Conservation (phyloP, 1,140 invertebrate genomes). For the Sarcophaga bullata region DNA sequence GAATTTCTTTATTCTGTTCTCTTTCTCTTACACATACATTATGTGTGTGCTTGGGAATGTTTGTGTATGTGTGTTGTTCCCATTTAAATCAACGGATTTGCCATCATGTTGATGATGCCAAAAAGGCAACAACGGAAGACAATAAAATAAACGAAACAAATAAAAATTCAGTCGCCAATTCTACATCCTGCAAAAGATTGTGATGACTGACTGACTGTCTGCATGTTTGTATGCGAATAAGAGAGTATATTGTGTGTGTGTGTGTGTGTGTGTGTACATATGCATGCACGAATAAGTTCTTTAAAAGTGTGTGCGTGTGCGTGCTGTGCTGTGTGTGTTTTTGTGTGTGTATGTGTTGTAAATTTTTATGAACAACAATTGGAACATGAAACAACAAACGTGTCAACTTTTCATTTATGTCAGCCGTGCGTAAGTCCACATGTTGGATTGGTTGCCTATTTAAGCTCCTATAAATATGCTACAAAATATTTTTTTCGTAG, state of each 20-base stretch:
- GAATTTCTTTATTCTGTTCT: too few relatives aligned
- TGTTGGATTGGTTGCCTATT: constrained; percentile 32
- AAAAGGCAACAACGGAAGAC: background rate
- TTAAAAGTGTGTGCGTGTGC: background rate
- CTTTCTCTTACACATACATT: too few relatives aligned
- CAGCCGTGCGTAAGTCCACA: constrained; percentile 37
- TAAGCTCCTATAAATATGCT: constrained; percentile 36
- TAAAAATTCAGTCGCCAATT: too few relatives aligned
- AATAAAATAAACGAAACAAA: too few relatives aligned
- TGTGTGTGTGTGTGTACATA: background rate
- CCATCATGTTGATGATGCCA: background rate
- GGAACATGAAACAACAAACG: constrained; percentile 19
- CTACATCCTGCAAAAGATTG: too few relatives aligned
- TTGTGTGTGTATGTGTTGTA: too few relatives aligned
- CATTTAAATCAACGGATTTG: background rate
- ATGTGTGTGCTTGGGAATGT: background rate
- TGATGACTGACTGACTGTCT: too few relatives aligned
- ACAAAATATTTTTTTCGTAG: constrained; percentile 19
- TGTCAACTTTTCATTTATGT: constrained; percentile 39
- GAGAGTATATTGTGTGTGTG: background rate
- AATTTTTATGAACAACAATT: constrained; percentile 7
- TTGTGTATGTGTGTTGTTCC: background rate
- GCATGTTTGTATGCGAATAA: too few relatives aligned
- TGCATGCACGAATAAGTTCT: background rate
- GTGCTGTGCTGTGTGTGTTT: background rate